A percentile compares a stretch with the other conserved stretches of the same genome.
Evolutionary conservation across 2,888 invertebrate species (phyloP).

Genomic region (Cyclophora albipunctata): DNA sequence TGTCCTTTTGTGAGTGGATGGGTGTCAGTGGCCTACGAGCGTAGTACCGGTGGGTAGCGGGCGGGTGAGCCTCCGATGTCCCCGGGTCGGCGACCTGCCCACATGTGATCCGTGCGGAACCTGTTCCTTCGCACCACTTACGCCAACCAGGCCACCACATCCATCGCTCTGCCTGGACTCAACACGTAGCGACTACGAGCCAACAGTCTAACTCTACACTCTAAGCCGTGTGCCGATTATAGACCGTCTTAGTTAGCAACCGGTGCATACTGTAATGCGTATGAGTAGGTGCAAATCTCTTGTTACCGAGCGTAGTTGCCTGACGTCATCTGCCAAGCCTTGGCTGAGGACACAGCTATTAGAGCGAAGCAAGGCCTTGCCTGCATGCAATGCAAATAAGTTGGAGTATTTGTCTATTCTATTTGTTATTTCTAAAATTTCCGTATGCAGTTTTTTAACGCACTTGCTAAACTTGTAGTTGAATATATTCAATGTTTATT

Average conservation of each 20-base stretch:
- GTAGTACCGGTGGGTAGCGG: constrained; percentile 23
- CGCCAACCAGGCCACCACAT: constrained; percentile 36
- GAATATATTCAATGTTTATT: too few relatives aligned
- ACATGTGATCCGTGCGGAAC: constrained; percentile 64
- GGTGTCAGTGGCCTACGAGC: constrained; percentile 3
- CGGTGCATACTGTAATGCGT: constrained; percentile 23
- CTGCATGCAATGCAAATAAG: constrained; percentile 47
- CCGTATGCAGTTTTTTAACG: constrained; percentile 9
- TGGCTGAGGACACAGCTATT: constrained; percentile 64
- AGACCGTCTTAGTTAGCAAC: constrained; percentile 24
- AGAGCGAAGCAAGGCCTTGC: constrained; percentile 63
- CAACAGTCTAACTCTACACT: too few relatives aligned
- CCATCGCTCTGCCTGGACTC: constrained; percentile 31
- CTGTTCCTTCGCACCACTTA: constrained; percentile 64
- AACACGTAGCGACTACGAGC: constrained; percentile 5
- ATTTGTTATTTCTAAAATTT: constrained; percentile 10
- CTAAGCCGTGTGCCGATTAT: not conserved
- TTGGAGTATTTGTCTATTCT: constrained; percentile 13
- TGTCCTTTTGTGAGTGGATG: too few relatives aligned
- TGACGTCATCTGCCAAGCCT: constrained; percentile 65
- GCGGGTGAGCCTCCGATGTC: constrained; percentile 44
- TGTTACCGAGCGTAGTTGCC: constrained; percentile 52
- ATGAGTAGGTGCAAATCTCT: constrained; percentile 45
- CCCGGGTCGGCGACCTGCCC: constrained; percentile 57
- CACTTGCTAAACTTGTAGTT: constrained; percentile 2